A percentile compares a stretch with the other conserved stretches of the same genome.
These are phyloP conservation scores for Hippocampus mohnikei DNA, from an alignment of 2,113 vertebrate species.

Conservation along the genomic window DNA sequence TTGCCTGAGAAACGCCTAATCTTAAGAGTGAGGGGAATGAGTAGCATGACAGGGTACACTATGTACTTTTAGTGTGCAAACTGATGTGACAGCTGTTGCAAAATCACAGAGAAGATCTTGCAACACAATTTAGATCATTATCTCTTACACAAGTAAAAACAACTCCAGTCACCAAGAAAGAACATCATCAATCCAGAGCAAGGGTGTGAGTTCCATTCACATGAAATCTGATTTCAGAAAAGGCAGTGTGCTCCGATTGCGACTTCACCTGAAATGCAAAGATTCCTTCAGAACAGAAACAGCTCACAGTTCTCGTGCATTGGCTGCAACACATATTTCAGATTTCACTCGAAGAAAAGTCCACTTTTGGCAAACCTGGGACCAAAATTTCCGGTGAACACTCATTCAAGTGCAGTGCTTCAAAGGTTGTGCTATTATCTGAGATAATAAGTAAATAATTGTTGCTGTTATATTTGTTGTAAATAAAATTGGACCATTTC, in stretches of 20 bases:
- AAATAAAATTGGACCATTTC: no score
- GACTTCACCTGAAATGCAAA: constrained; percentile 31
- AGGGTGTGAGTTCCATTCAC: constrained; percentile 1
- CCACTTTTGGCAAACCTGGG: constrained; percentile 2
- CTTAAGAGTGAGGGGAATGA: background rate
- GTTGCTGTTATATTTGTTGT: background rate
- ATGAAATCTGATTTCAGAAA: background rate
- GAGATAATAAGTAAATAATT: background rate
- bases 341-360: constrained; percentile 35
- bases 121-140: constrained; percentile 16
- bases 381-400: no score
- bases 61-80: constrained; percentile 4
- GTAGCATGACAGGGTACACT: constrained; percentile 12
- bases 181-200: background rate
- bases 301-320: background rate
- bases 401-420: background rate
- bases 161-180: background rate
- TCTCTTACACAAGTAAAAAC: constrained; percentile 27
- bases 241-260: background rate
- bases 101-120: constrained; percentile 14
- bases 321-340: constrained; percentile 16
- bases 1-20: background rate
- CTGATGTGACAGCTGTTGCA: constrained; percentile 14
- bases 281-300: constrained; percentile 23
- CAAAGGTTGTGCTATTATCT: background rate